Evolutionary conservation across 2,888 invertebrate genomes (phyloP), one percentile per base, ranked within the genome.

Genomic region (Auanema sp.): DNA sequence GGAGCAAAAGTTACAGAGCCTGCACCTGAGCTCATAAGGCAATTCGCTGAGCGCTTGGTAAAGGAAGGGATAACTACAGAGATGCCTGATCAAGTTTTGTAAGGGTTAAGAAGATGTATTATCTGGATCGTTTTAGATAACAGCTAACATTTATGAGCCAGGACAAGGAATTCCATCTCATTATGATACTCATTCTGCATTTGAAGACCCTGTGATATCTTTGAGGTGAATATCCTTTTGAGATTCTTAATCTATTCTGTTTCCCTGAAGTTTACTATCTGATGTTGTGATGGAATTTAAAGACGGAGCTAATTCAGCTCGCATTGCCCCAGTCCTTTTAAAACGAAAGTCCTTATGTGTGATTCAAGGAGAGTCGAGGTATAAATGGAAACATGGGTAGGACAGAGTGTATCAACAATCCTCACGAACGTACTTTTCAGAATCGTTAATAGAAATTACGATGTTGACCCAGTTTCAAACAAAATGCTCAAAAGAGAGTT

Each of bases 131-230:
- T 44, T 60, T 18, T 51, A 72, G 66, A 60, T 86, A 50, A 87
- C 87, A 8, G 83, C 86, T 42, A 87, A 87, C 75, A 82, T 85
- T 60, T 87, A 87, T 72, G 78, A 83, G 51, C 85, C 86, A 14
- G 86, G 86, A 8, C 86, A 87, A 77, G 86, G 93, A 44, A 97
- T 98, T 83, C 96, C 97, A 41, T 89, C 91, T 0, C 97, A 98
- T 85, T 89, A 94, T 21, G 97, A 98, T 84, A 94, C 92, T 0
- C 94, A 95, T 83, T 93, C 93, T 84, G 91, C 93, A 0, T 98
- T 97, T 85, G 90, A 91, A 72, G 90, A 90, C 80, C 91, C 90
- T 1, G 91, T 97, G 68, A 83, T 95, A 25, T 92, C 93, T 0
- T 84, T 97, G 0, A 95, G 94, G 65, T 68, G 52, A 21, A 23